These are phyloP conservation scores for Halocaridina rubra DNA, from an alignment of 2,888 invertebrate species.

Conservation along the genomic window DNA sequence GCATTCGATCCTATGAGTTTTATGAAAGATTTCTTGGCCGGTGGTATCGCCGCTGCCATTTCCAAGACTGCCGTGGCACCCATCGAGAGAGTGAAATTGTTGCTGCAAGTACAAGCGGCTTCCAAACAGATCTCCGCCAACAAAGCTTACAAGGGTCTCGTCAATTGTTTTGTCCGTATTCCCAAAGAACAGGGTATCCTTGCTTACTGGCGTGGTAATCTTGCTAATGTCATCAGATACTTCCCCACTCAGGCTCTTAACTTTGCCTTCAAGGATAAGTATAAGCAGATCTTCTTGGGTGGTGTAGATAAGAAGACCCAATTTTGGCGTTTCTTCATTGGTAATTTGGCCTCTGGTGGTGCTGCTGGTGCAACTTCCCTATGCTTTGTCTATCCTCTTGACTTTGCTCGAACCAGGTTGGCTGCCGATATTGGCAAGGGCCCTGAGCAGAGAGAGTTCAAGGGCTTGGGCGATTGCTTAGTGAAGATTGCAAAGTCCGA, in stretches of 20 bases:
- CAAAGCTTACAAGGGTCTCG: slow-evolving; percentile 89
- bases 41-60: slow-evolving; percentile 91
- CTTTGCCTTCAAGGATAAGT: slow-evolving; percentile 95
- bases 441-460: slow-evolving; percentile 70
- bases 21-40: slow-evolving; percentile 89
- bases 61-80: slow-evolving; percentile 95
- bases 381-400: slow-evolving; percentile 94
- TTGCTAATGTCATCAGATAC: slow-evolving; percentile 93
- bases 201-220: slow-evolving; percentile 92
- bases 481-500: slow-evolving; percentile 70
- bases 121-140: slow-evolving; percentile 88
- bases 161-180: slow-evolving; percentile 86
- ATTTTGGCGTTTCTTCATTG: slow-evolving; percentile 88
- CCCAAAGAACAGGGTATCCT: slow-evolving; percentile 86
- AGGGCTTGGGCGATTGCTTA: slow-evolving; percentile 71
- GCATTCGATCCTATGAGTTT: slow-evolving; percentile 82
- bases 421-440: slow-evolving; percentile 67
- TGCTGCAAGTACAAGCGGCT: slow-evolving; percentile 93
- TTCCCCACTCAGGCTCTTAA: slow-evolving; percentile 95
- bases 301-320: slow-evolving; percentile 89
- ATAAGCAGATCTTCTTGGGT: slow-evolving; percentile 86
- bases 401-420: slow-evolving; percentile 92
- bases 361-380: slow-evolving; percentile 94
- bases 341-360: slow-evolving; percentile 92
- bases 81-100: slow-evolving; percentile 93